Evolutionary conservation across 2,113 vertebrate genomes (phyloP), one percentile per base, ranked within the genome.

Genomic region (Pelodiscus sinensis): DNA sequence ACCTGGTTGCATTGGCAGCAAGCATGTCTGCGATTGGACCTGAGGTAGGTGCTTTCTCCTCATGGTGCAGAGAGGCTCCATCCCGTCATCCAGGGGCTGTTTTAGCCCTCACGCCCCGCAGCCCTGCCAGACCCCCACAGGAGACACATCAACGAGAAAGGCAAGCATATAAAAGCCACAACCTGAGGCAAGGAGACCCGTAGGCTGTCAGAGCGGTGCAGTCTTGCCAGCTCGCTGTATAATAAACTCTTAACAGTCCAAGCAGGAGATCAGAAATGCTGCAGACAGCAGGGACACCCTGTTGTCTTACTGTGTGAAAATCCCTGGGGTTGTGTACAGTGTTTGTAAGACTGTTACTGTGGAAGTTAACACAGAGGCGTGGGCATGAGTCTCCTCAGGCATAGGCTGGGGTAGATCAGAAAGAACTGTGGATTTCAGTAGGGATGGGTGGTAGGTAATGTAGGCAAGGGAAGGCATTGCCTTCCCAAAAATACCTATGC

Each of bases 1-100:
- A 93, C 93, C 93, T 1, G 96, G 44, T 95, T 95, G 94, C 95
- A 94, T 96, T 97, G 95, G 95, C 93, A 96, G 94, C 96, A 94
- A 83, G 7, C 92, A 18, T 87, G 90, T 22, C 85, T 73, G 89
- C 94, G 95, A 94, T 90, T 87, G 94, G 93, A 95, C 95, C 94
- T 65, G 88, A 95, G 93, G 82, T 93, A 85, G 94, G 90, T 96
- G 92, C 90, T 91, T 3, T 92, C 92, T 5, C 90, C 86, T 87
- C 92, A 93, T 1, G 13, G 90, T 96, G 58, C 2, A 57, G 85
- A 87, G 88, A 21, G 65, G n/a, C 65, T 9, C 65, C 9, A 5
- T 35, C 65, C 65, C 21, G 18, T 21, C 18, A 19, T n/a, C 65
- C n/a, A 35, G 65, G 21, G 18, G 4, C 65, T 71, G 18, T 71